These are phyloP conservation scores for Nemopilema nomurai DNA, from an alignment of 30 jellyfish, hydroid and myxozoan genomes.

Conservation along the genomic window DNA sequence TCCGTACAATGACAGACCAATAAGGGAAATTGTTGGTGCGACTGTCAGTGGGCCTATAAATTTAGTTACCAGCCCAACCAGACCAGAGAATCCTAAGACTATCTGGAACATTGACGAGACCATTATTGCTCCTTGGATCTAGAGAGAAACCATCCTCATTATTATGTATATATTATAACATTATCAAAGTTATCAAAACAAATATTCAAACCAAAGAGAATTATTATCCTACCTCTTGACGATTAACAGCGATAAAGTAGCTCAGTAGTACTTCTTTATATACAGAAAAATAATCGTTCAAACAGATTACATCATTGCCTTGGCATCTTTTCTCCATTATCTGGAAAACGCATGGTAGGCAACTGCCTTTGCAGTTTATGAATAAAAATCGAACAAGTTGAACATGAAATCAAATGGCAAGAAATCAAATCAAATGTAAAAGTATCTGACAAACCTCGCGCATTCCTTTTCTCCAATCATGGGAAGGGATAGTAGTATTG, in stretches of 20 bases:
- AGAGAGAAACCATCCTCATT: neutral
- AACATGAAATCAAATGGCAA: no score
- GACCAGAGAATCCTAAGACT: slow-evolving; percentile 86
- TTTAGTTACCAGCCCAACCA: slow-evolving; percentile 70
- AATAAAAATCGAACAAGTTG: no score
- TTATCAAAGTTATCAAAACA: no score
- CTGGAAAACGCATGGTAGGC: no score
- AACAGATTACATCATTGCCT: no score
- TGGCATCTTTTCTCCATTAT: no score
- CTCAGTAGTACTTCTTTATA: no score
- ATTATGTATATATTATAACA: neutral
- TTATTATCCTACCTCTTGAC: neutral
- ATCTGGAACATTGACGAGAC: slow-evolving; percentile 91
- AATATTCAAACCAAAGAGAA: no score
- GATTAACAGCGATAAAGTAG: no score
- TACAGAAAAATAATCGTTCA: no score
- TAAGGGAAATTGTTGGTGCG: slow-evolving; percentile 92
- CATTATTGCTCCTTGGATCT: slow-evolving; percentile 98
- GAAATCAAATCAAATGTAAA: neutral
- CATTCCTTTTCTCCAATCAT: slow-evolving; percentile 83
- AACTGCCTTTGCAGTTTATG: no score
- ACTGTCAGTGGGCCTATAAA: slow-evolving; percentile 94
- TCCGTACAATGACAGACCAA: slow-evolving; percentile 79
- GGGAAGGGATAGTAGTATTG: slow-evolving; percentile 14
- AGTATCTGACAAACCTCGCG: slow-evolving; percentile 59